These are phyloP conservation scores for Hydractinia symbiolongicarpus DNA, from an alignment of 30 jellyfish, hydroid and myxozoan species.

Conservation along the genomic window DNA sequence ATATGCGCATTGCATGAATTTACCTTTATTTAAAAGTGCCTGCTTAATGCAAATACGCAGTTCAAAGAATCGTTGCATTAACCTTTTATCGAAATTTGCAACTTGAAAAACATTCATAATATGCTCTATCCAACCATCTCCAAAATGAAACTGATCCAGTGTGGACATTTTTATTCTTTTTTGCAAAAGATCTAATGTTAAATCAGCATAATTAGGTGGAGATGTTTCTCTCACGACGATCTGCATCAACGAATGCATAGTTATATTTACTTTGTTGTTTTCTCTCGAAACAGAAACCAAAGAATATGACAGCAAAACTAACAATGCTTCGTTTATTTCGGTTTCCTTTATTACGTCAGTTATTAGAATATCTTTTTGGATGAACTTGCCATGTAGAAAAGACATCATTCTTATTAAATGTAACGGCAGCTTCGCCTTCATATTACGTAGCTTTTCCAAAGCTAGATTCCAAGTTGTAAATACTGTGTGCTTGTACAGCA, in stretches of 20 bases:
- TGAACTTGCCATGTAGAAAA: neutral
- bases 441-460: conserved; percentile 12
- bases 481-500: conserved; percentile 39
- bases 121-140: conserved; percentile 4
- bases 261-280: neutral
- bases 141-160: conserved; percentile 1
- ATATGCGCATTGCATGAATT: neutral
- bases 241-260: neutral
- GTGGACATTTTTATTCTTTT: neutral
- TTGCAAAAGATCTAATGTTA: neutral
- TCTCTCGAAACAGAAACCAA: neutral
- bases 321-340: neutral
- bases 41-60: conserved; percentile 3
- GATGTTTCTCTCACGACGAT: conserved; percentile 1
- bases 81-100: neutral
- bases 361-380: conserved; percentile 1
- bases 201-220: neutral
- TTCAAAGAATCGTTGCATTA: neutral
- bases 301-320: neutral
- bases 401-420: neutral
- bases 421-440: neutral
- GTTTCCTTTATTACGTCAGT: neutral
- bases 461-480: conserved; percentile 45
- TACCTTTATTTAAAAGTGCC: neutral
- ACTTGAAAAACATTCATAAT: neutral